Evolutionary conservation across 2,113 vertebrate genomes (phyloP), one percentile per base, ranked within the genome.

Genomic region (Alexandromys fortis): DNA sequence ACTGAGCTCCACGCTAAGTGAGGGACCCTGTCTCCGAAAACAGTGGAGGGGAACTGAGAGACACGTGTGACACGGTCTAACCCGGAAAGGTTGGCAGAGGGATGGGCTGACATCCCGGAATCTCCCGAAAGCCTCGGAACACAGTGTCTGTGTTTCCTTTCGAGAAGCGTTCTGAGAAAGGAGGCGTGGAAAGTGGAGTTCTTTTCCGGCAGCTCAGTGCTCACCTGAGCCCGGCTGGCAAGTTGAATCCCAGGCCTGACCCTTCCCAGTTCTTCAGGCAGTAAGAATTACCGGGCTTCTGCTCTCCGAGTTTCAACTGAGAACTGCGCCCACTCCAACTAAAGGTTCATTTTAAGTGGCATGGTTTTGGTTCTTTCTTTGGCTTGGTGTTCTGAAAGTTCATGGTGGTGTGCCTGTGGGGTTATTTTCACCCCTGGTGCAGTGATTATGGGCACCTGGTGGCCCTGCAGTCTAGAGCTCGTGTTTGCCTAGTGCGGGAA

Each of bases 331-430:
- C 65, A 33, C 83, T 63, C 42, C 91, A 81, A 89, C 68, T 94
- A 96, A 82, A 5, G 24, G 92, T 33, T 55, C 35, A 65, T 95
- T 96, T 63, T 89, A 68, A 96, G 68, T 61, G 83, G 67, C 42
- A 10, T 58, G 45, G 52, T 92, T 93, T 94, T 89, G 77, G 42
- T 38, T 67, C 65, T 86, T 91, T 79, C 52, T 83, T 94, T 73
- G 26, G 42, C 72, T 94, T 24, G 68, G 79, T 70, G 55, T 67
- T 75, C 49, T 96, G 63, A 95, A 89, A 93, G 38, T 58, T 89
- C 7, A 42, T 5, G 55, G 86, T 17, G 61, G 16, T 67, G 13
- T 67, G 68, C 67, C 16, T 16, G 7, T 86, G 26, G 38, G n/a
- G 61, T 77, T 82, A 24, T 90, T 95, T 90, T 77, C 78, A 95